These are phyloP conservation scores for Pogonocherus hispidulus DNA, from an alignment of 2,888 invertebrate genomes.

Conservation along the genomic window DNA sequence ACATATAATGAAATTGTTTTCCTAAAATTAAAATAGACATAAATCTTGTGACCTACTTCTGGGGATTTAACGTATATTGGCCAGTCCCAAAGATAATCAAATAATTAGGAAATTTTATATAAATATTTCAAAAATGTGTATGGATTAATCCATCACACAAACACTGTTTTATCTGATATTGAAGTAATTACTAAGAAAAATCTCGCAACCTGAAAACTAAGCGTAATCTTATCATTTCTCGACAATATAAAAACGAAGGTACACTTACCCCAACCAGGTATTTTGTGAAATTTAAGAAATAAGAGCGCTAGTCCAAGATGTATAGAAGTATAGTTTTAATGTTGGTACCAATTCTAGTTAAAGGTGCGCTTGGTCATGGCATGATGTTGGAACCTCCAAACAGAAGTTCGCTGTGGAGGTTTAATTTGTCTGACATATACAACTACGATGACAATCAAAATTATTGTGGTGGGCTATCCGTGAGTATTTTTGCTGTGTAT, in stretches of 20 bases:
- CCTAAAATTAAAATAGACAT: too few relatives aligned
- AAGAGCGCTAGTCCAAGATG: background rate
- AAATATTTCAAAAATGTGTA: background rate
- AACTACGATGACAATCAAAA: slow-evolving; percentile 70
- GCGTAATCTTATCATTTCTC: background rate
- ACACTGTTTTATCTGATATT: background rate
- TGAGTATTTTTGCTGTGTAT: slow-evolving; percentile 59
- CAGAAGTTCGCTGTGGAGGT: slow-evolving; percentile 71
- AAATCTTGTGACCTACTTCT: background rate
- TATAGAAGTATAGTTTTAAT: background rate
- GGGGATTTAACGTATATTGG: background rate
- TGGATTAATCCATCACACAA: background rate
- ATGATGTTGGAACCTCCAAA: slow-evolving; percentile 70
- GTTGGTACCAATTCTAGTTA: slow-evolving; percentile 3
- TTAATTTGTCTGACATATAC: slow-evolving; percentile 65
- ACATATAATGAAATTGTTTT: too few relatives aligned
- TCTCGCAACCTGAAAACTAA: background rate
- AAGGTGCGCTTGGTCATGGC: slow-evolving; percentile 66
- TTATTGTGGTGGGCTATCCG: slow-evolving; percentile 71
- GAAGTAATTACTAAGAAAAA: background rate
- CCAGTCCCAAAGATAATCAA: background rate
- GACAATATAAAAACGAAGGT: background rate
- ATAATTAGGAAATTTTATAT: background rate
- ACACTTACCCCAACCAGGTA: background rate
- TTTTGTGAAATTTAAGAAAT: background rate